Evolutionary conservation across 2,113 vertebrate genomes (phyloP), one percentile per base, ranked within the genome.

Genomic region (Ahaetulla prasina): DNA sequence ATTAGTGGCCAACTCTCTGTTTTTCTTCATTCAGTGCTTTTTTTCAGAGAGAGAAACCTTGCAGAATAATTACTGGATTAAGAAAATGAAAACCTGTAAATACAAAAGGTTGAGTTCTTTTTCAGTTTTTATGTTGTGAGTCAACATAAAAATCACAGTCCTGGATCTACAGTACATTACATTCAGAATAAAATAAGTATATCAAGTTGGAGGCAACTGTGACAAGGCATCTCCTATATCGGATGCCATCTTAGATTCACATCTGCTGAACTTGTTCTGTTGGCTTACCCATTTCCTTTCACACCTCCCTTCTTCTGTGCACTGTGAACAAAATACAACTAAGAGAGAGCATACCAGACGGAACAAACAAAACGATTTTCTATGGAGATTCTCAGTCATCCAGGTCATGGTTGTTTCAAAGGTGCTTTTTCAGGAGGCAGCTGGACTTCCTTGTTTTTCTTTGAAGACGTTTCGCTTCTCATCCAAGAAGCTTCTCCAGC

Each of bases 11-110:
- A 95, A 4, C 14, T 88, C 57, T 95, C 93, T 90, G 90, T 74
- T 80, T 90, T 93, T 60, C 91, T 0, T 92, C 94, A 94, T 55
- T 94, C 91, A 85, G 87, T 87, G 22, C 88, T 0, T 22, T 90
- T 94, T 93, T 22, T 89, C 94, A 91, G 22, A 94, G 87, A 89
- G 91, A 92, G 4, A n/a, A 85, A 57, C 53, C 92, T 84, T 92
- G 25, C 74, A 94, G 90, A 93, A 52, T 53, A 88, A 18, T 90
- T 43, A 85, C 60, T 91, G 91, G 92, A 93, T 92, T 80, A 90
- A 23, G 49, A 90, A 94, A 93, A 91, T 16, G 4, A 60, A 93
- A 96, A 93, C 1, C 49, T 94, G 0, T 54, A 92, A 92, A 94
- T 95, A 30, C 60, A 92, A 94, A 14, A 74, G 43, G 53, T 49